Evolutionary conservation across 2,113 vertebrate genomes (phyloP), one percentile per base, ranked within the genome.

Genomic region (Numenius arquata): DNA sequence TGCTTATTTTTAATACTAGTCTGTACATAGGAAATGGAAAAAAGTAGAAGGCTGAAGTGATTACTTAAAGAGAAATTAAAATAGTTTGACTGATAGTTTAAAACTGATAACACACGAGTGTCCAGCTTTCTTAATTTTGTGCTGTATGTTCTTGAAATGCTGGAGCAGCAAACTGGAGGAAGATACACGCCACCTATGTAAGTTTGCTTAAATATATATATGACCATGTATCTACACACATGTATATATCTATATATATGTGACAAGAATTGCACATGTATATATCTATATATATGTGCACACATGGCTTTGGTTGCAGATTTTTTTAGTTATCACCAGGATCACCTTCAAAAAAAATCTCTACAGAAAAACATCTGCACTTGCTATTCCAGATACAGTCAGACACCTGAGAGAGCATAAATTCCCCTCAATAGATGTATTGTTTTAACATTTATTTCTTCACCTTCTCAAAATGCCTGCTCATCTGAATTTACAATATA

Each of bases 401-500:
- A 87, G 88, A 94, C 94, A 95, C 87, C 75, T 52, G 50, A 70
- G 91, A 91, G 90, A 76, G 92, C 95, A 94, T 53, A 47, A 80
- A 92, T 91, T 91, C 65, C 89, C 82, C 63, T 70, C 87, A 93
- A 94, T 48, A 92, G 93, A 89, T 70, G 93, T 17, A 90, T 92
- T 85, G 91, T 93, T 96, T 96, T 94, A 95, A 92, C 93, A 92
- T 93, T 84, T 96, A 85, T 94, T 96, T 88, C 88, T 76, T 89
- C 89, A 63, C 90, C 89, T 93, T 77, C 94, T 62, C 90, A 32
- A 30, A 86, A 96, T 40, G 89, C 93, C 88, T 92, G 87, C 93
- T 96, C 94, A 91, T 96, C 91, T 93, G 93, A 93, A 92, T 93
- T 95, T 92, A 79, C 96, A 95, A 85, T 79, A 67, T 61, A 53